These are phyloP conservation scores for Ceraclea dissimilis DNA, from an alignment of 2,888 invertebrate species.

Conservation along the genomic window DNA sequence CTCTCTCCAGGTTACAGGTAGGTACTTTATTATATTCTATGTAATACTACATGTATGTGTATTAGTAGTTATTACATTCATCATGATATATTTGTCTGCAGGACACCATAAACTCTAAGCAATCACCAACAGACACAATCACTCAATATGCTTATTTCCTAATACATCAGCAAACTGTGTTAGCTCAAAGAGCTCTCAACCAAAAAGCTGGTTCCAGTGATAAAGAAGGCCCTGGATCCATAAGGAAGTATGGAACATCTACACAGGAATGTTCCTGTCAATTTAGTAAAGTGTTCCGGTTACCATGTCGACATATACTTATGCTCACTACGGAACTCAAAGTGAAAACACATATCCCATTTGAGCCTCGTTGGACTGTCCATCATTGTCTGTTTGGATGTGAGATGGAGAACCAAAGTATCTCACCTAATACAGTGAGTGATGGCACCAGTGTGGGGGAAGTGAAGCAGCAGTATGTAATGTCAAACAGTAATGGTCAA, in stretches of 20 bases:
- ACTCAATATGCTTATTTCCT: conserved; percentile 48
- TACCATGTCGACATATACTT: conserved; percentile 45
- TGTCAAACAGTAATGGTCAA: conserved; percentile 20
- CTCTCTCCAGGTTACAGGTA: conserved; percentile 40
- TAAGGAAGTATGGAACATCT: conserved; percentile 45
- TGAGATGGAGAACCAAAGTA: conserved; percentile 30
- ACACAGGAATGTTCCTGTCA: conserved; percentile 47
- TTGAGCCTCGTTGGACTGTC: conserved; percentile 48
- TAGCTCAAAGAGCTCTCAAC: conserved; percentile 44
- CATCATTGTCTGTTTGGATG: conserved; percentile 47
- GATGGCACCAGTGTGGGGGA: conserved; percentile 3
- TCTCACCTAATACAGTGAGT: conserved; percentile 6
- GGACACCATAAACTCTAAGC: conserved; percentile 44
- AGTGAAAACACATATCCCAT: conserved; percentile 48
- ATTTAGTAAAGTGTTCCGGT: conserved; percentile 46
- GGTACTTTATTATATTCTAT: conserved; percentile 2
- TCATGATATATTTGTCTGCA: conserved; percentile 26
- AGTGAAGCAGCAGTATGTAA: conserved; percentile 22
- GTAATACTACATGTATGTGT: too few species aligned
- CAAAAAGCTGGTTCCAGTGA: conserved; percentile 31
- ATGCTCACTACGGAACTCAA: conserved; percentile 47
- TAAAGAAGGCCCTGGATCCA: conserved; percentile 30
- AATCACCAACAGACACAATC: conserved; percentile 46
- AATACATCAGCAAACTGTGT: conserved; percentile 46
- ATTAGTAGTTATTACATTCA: too few species aligned